These are phyloP conservation scores for Todus mexicanus DNA, from an alignment of 2,797 vertebrate species.

Conservation along the genomic window DNA sequence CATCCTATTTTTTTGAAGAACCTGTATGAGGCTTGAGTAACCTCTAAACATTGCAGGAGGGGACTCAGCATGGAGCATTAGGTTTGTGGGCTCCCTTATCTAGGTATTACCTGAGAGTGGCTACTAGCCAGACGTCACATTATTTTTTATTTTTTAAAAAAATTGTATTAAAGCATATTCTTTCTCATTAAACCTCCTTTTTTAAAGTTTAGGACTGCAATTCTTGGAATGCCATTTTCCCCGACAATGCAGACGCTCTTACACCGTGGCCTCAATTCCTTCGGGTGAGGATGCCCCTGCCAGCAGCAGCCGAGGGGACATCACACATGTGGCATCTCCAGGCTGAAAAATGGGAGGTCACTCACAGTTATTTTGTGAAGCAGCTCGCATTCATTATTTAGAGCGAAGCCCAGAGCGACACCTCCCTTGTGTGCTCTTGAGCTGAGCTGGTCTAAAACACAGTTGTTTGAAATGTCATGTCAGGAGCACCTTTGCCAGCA, in stretches of 20 bases:
- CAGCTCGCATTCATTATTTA: conserved; percentile 13
- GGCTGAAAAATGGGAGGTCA: not conserved
- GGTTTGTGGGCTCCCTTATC: not conserved
- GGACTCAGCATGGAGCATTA: not conserved
- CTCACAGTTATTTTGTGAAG: not conserved
- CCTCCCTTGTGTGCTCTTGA: conserved; percentile 3
- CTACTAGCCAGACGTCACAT: not conserved
- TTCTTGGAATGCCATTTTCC: fast-evolving
- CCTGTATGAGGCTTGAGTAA: not conserved
- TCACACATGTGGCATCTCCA: not conserved
- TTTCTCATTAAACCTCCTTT: not conserved
- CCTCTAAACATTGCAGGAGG: not conserved
- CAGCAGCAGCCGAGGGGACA: not conserved
- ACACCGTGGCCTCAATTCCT: not conserved
- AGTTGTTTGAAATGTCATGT: conserved; percentile 20
- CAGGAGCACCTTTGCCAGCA: not conserved
- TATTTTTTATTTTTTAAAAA: not conserved
- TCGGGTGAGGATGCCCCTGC: not conserved
- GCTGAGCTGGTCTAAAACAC: not conserved
- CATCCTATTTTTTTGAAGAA: not conserved
- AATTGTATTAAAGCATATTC: not conserved
- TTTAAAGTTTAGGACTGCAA: not conserved
- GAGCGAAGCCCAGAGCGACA: not conserved
- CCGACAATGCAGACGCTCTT: fast-evolving
- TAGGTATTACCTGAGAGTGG: not conserved